Evolutionary conservation across 2,113 vertebrate genomes (phyloP).

Genomic region (Baryphthengus martii): DNA sequence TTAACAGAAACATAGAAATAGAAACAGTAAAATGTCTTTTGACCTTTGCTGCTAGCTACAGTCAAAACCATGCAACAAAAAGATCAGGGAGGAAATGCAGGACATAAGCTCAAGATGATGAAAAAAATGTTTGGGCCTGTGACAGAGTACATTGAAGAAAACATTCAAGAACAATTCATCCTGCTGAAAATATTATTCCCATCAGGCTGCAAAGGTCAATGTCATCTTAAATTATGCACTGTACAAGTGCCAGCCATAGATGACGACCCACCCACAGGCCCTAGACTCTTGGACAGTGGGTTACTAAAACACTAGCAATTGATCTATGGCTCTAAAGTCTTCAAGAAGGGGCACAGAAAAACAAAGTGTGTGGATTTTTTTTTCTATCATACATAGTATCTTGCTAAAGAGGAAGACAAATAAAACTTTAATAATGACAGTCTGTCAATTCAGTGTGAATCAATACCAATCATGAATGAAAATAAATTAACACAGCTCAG

Average conservation of each 20-base stretch:
- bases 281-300: neutral
- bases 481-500: neutral
- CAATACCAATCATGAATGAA: neutral
- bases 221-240: constrained; percentile 14
- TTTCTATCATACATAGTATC: neutral
- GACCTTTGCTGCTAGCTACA: constrained; percentile 42
- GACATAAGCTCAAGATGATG: neutral
- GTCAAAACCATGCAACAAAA: neutral
- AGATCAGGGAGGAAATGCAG: neutral
- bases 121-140: neutral
- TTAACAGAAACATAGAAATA: constrained; percentile 21
- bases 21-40: constrained; percentile 31
- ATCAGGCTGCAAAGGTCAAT: neutral
- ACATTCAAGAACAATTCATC: neutral
- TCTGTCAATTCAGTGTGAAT: neutral
- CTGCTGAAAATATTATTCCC: constrained; percentile 15
- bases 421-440: neutral
- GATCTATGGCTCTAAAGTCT: constrained; percentile 19
- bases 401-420: neutral
- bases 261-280: neutral
- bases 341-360: neutral
- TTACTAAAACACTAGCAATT: constrained; percentile 37
- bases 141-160: neutral
- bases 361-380: neutral
- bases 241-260: neutral